Conservation (phyloP, 2,888 invertebrate species). For the Dorcus parallelipipedus region DNA sequence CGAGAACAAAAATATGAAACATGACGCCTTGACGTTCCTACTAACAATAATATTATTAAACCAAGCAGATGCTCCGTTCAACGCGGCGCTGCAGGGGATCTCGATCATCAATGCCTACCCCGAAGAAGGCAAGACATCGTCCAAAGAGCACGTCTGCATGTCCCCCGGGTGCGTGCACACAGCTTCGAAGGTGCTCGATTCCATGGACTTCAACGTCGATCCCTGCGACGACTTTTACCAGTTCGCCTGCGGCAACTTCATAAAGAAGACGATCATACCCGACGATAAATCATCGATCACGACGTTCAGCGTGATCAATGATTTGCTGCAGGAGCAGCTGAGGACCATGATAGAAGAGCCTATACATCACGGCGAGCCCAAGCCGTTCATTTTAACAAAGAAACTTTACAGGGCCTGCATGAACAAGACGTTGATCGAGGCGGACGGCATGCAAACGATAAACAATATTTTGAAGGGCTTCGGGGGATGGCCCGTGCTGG, state of each 20-base stretch:
- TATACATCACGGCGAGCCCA: constrained; percentile 58
- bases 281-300: constrained; percentile 79
- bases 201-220: constrained; percentile 68
- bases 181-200: constrained; percentile 68
- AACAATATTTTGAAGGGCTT: constrained; percentile 67
- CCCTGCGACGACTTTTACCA: constrained; percentile 83
- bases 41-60: constrained; percentile 9
- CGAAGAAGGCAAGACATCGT: constrained; percentile 32
- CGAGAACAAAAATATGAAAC: constrained; percentile 7
- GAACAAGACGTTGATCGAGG: constrained; percentile 80
- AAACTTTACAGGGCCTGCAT: constrained; percentile 83
- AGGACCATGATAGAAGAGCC: constrained; percentile 67
- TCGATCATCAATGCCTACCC: constrained; percentile 30
- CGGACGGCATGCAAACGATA: constrained; percentile 72
- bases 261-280: constrained; percentile 65
- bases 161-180: constrained; percentile 77
- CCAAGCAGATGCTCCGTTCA: constrained; percentile 31
- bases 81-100: constrained; percentile 34
- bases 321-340: constrained; percentile 71
- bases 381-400: constrained; percentile 74
- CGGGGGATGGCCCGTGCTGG: constrained; percentile 93
- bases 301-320: constrained; percentile 72
- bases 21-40: constrained; percentile 13
- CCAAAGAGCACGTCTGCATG: constrained; percentile 58
- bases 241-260: constrained; percentile 75